Base-by-base conservation (phyloP, 2,113 vertebrate genomes). In the Cercopithecus mona region DNA sequence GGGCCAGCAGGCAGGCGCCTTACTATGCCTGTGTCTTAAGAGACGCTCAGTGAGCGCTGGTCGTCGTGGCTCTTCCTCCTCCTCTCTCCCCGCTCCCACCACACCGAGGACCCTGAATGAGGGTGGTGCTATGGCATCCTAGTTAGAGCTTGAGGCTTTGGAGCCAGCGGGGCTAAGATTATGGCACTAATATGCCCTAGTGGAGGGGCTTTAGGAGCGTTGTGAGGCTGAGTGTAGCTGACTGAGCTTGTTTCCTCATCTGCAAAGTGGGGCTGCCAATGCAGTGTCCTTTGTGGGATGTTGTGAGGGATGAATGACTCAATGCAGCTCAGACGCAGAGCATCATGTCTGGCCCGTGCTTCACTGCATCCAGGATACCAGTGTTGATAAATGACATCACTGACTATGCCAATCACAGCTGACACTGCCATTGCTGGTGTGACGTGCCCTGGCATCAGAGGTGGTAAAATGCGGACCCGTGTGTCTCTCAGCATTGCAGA, bases 371-470 rank as follows among this genome's bases (percentile, higher is more conserved):
- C 3, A 12, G 66, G 35, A 82, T 2, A 9, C 23, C n/a, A 14
- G 30, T 55, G 93, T 27, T 23, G 43, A 9, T 2, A 7, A 45
- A 40, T n/a, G 43, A 55, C 68, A 2, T 43, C 45, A 3, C 80
- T 68, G 73, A 1, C 30, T 35, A 9, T 0, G 50, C 22, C 32
- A 20, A 1, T 81, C 20, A 32, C 14, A 2, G n/a, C 12, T 40
- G 3, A n/a, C 27, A n/a, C 30, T 9, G 9, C 16, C 38, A 0
- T 25, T 22, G 16, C 4, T 25, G 4, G 43, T 22, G 50, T 7
- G 0, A 2, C 1, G 8, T 6, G 1, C 35, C 48, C 32, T 2
- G 73, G 61, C 17, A 13, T 8, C 2, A 1, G 30, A 14, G 68
- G 22, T 20, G 11, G n/a, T 23, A 14, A 3, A 8, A 48, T 1